Base-by-base conservation (phyloP, 2,113 vertebrate species). In the Stercorarius parasiticus region DNA sequence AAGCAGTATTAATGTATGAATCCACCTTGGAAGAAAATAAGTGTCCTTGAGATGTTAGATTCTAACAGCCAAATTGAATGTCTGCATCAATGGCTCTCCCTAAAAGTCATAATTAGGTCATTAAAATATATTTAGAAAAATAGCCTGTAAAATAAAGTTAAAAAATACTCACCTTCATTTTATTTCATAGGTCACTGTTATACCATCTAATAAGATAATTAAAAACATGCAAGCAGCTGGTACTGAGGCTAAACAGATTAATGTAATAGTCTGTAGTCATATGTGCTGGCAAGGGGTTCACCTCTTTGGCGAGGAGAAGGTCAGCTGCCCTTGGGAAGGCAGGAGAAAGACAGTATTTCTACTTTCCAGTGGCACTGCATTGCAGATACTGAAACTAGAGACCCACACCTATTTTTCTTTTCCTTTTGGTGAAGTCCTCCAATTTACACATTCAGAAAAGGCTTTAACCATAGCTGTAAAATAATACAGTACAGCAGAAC, bases 181-280 rank as follows among this genome's bases (percentile, higher is more conserved):
- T 98, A 98, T 98, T 98, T 98, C 98, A 98, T 98, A 98, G 98
- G 98, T 98, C 98, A 98, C 96, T 98, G 96, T 98, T 98, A 98
- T 97, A 98, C 84, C 95, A 98, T 97, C 97, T 98, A 98, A 98
- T 98, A 98, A 98, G 98, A 98, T 98, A 98, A 98, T 98, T 98
- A 98, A 98, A 98, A 98, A 98, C 98, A 98, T 98, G 98, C 98
- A 98, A 98, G 98, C 98, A 98, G 98, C 98, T 98, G 98, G 98
- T 98, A 98, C 98, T 98, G 98, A 96, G 98, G 98, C 98, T 98
- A 98, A 98, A 98, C 97, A 98, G 98, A 98, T 98, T 98, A 98
- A 98, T 98, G 98, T 98, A 98, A 98, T 98, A 98, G 98, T 98
- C 98, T 98, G 97, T 97, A 98, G 98, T 98, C 97, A 98, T 97